Conservation (phyloP, 2,113 vertebrate genomes). For the Platycercus adscitus region DNA sequence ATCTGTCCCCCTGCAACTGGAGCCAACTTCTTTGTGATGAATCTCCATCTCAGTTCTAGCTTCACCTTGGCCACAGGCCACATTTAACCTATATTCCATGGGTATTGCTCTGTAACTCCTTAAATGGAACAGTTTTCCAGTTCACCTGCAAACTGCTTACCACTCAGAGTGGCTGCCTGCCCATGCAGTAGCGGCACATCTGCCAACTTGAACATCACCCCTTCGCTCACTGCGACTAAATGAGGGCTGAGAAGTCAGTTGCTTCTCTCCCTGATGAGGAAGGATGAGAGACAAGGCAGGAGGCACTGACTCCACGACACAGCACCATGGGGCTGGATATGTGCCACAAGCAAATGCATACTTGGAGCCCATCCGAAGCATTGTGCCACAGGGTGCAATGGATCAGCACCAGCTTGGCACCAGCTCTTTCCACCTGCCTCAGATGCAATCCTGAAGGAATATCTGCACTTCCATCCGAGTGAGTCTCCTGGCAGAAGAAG, state of each 20-base stretch:
- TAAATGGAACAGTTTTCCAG: background rate
- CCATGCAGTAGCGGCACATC: rapidly evolving
- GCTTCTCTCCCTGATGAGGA: background rate
- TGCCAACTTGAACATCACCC: background rate
- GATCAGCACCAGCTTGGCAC: background rate
- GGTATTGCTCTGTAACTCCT: background rate
- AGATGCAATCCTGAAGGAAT: background rate
- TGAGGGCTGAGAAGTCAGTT: background rate
- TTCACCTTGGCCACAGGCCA: background rate
- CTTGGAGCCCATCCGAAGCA: background rate
- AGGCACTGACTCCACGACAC: background rate
- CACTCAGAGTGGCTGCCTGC: background rate
- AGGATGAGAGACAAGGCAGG: background rate
- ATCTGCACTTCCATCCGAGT: background rate
- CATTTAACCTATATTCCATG: background rate
- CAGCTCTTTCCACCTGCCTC: background rate
- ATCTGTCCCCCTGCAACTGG: background rate
- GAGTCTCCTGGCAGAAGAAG: background rate
- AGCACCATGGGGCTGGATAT: background rate
- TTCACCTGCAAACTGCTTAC: rapidly evolving
- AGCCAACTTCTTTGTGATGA: background rate
- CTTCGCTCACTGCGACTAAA: rapidly evolving
- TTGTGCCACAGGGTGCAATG: rapidly evolving
- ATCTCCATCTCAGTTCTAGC: background rate
- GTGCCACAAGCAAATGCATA: rapidly evolving